Percentiles rank a stretch among this genome's conserved stretches.
Evolutionary conservation across 2,888 invertebrate species (phyloP).

Genomic region (Drosophila anomalipes): DNA sequence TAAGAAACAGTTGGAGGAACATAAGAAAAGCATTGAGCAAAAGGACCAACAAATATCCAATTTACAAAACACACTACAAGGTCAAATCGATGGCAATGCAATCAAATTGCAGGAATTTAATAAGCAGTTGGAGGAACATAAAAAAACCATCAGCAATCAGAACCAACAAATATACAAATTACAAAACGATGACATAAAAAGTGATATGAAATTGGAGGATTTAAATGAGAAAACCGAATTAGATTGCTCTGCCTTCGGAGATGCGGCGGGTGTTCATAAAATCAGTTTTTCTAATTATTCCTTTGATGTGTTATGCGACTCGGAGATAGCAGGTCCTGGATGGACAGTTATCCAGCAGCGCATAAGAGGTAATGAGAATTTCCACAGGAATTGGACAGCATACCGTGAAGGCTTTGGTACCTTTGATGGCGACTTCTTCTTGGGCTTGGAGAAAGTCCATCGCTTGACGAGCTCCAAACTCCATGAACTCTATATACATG

Average conservation of each 20-base stretch:
- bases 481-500: too few species aligned
- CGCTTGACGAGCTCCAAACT: too few species aligned
- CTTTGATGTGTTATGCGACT: background rate
- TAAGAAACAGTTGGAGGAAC: background rate
- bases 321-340: background rate
- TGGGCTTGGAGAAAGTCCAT: too few species aligned
- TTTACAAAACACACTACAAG: background rate
- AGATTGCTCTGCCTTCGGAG: background rate
- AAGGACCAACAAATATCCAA: background rate
- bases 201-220: accelerated
- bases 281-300: background rate
- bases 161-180: background rate
- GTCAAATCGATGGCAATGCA: background rate
- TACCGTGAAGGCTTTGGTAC: too few species aligned
- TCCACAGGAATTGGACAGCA: too few species aligned
- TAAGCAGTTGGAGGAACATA: too few species aligned
- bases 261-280: background rate
- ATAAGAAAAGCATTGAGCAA: background rate
- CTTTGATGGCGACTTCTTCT: too few species aligned
- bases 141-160: too few species aligned
- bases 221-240: too few species aligned
- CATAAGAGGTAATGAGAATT: too few species aligned
- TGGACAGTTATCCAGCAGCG: too few species aligned
- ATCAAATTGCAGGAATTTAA: background rate
- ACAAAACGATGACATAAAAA: background rate